phyloP scores from a whole-genome alignment of 2,113 vertebrate species.

The Ochotona princeps region DNA sequence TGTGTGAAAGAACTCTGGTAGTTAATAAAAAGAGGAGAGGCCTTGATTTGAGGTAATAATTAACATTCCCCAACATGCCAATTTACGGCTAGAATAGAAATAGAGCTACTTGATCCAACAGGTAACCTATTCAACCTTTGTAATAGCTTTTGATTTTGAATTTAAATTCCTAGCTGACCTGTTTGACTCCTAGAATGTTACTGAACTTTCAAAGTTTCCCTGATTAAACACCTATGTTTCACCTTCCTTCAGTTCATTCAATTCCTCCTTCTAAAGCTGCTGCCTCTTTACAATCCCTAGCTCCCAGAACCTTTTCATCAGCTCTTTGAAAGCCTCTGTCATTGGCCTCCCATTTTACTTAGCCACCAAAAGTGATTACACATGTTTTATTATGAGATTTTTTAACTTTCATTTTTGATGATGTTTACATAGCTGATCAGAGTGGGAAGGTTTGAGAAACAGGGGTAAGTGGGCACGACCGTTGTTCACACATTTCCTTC shows the following conservation, averaged over 20 bases:
- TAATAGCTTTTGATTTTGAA: not conserved
- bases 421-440: not conserved
- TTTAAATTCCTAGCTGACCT: not conserved
- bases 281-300: not conserved
- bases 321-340: not conserved
- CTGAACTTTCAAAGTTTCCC: not conserved
- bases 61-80: too few relatives aligned
- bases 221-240: fast-evolving
- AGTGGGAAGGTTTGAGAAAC: too few relatives aligned
- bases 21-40: not conserved
- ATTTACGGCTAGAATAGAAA: not conserved
- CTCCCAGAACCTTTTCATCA: not conserved
- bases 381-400: not conserved
- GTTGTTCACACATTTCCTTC: too few relatives aligned
- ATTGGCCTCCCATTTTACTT: not conserved
- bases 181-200: not conserved
- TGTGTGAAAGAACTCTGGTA: not conserved
- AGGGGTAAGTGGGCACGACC: too few relatives aligned
- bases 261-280: too few relatives aligned
- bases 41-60: not conserved
- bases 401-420: not conserved
- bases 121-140: not conserved
- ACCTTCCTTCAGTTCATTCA: not conserved
- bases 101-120: not conserved
- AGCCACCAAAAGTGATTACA: not conserved